Conservation (phyloP, 2,113 vertebrate genomes). For the Mesocricetus auratus region DNA sequence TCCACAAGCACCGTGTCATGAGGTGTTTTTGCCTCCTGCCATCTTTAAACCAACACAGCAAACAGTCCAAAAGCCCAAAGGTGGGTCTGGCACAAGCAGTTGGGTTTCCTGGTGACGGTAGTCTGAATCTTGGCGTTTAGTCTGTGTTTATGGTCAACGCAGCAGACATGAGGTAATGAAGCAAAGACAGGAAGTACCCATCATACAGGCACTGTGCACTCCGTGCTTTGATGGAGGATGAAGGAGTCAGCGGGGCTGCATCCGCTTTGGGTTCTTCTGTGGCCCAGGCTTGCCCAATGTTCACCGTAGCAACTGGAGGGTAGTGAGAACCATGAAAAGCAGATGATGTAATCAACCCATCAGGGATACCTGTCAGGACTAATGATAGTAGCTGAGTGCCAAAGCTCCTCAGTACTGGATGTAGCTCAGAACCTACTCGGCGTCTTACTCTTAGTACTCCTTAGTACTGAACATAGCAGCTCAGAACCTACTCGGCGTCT, state of each 20-base stretch:
- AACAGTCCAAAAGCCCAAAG: constrained; percentile 45
- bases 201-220: constrained; percentile 13
- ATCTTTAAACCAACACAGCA: constrained; percentile 63
- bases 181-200: background rate
- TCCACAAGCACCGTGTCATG: background rate
- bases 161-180: constrained; percentile 66
- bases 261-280: background rate
- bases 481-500: background rate
- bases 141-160: constrained; percentile 63
- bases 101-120: constrained; percentile 56
- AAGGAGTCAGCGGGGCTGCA: background rate
- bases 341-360: background rate
- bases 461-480: background rate
- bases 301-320: background rate
- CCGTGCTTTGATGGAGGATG: background rate
- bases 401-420: constrained; percentile 14
- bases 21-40: background rate
- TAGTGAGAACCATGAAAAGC: background rate
- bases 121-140: constrained; percentile 42
- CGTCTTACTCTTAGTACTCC: background rate
- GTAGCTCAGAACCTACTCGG: constrained; percentile 12
- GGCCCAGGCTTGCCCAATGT: constrained; percentile 28
- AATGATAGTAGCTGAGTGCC: background rate
- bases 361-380: constrained; percentile 33
- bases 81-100: constrained; percentile 26